phyloP scores from a whole-genome alignment of 30 jellyfish, hydroid and myxozoan species.

The Aurelia aurita complex sp. Pacific region DNA sequence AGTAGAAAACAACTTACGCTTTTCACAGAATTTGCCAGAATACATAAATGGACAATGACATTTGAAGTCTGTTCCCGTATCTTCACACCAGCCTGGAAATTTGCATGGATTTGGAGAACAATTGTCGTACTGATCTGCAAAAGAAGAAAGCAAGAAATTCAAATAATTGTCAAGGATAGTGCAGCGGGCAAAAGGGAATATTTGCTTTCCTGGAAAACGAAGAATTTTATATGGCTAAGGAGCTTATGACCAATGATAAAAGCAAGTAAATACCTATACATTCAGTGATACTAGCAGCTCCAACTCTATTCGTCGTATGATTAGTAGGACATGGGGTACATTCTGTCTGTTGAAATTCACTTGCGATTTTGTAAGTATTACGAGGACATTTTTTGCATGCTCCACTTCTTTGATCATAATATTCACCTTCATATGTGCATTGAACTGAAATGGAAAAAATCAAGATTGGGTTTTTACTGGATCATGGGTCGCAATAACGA shows the following conservation, averaged over 20 bases:
- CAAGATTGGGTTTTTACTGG: no score
- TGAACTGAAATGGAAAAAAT: slow-evolving; percentile 14
- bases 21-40: slow-evolving; percentile 37
- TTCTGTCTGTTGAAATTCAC: neutral
- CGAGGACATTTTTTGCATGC: slow-evolving; percentile 46
- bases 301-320: slow-evolving; percentile 42
- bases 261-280: slow-evolving; percentile 1
- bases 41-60: slow-evolving; percentile 40
- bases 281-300: slow-evolving; percentile 47
- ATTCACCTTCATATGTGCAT: slow-evolving; percentile 53
- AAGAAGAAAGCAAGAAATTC: neutral
- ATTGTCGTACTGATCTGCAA: slow-evolving; percentile 31
- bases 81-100: slow-evolving; percentile 60
- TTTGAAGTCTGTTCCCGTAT: slow-evolving; percentile 44
- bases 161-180: no score
- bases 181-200: no score
- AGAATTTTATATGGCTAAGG: no score
- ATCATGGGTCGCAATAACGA: no score
- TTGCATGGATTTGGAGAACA: slow-evolving; percentile 60
- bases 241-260: no score
- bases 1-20: slow-evolving; percentile 3
- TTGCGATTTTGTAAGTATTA: slow-evolving; percentile 45
- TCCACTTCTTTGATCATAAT: slow-evolving; percentile 1
- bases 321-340: slow-evolving; percentile 54
- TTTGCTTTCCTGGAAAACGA: no score